These are phyloP conservation scores for Megalurothrips usitatus DNA, from an alignment of 2,888 invertebrate genomes.

Conservation along the genomic window DNA sequence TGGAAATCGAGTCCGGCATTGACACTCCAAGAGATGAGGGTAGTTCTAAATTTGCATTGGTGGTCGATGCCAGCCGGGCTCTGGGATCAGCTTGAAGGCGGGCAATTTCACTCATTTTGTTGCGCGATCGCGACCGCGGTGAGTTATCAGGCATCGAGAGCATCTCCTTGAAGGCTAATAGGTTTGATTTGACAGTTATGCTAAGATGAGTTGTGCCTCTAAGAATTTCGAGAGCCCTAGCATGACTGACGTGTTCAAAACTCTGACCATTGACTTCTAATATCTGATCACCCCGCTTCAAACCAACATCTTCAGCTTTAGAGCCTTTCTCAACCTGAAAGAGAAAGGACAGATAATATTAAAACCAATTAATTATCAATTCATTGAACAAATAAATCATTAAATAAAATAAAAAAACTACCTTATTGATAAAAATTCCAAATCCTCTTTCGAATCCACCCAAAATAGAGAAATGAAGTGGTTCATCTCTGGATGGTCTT, in stretches of 20 bases:
- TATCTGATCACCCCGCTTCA: slow-evolving; percentile 96
- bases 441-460: slow-evolving; percentile 90
- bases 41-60: slow-evolving; percentile 43
- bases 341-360: slow-evolving; percentile 28
- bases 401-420: slow-evolving; percentile 35
- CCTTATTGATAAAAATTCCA: slow-evolving; percentile 90
- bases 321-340: slow-evolving; percentile 76
- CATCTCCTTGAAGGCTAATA: slow-evolving; percentile 71
- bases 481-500: slow-evolving; percentile 87
- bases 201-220: slow-evolving; percentile 92
- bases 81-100: slow-evolving; percentile 58
- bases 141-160: slow-evolving; percentile 73
- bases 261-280: slow-evolving; percentile 96
- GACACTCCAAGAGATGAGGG: background rate
- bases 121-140: slow-evolving; percentile 64
- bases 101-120: slow-evolving; percentile 48
- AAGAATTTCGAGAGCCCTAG: slow-evolving; percentile 87
- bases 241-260: slow-evolving; percentile 88
- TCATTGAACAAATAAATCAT: background rate
- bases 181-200: slow-evolving; percentile 94
- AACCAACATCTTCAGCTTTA: slow-evolving; percentile 91
- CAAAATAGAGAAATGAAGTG: slow-evolving; percentile 85
- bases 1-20: slow-evolving; percentile 42
- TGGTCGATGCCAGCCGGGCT: slow-evolving; percentile 74
- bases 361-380: slow-evolving; percentile 9